Conservation (phyloP, 2,888 invertebrate genomes). For the Rhingia rostrata region DNA sequence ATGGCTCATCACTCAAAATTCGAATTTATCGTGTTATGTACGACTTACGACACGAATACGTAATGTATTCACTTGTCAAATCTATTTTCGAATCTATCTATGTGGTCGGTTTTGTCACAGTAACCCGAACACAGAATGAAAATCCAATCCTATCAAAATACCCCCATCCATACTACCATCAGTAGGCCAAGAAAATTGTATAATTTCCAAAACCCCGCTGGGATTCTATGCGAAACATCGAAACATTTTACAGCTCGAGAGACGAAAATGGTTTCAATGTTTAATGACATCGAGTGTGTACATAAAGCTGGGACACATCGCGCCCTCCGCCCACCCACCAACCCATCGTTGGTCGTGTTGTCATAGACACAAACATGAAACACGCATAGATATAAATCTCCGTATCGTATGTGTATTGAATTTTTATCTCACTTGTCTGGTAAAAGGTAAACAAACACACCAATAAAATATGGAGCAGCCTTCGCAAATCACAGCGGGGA, state of each 20-base stretch:
- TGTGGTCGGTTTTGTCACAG: background rate
- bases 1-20: constrained; percentile 28
- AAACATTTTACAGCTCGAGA: constrained; percentile 23
- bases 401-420: constrained; percentile 36
- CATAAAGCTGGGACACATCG: background rate
- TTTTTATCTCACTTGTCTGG: constrained; percentile 42
- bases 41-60: too few relatives aligned
- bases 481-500: constrained; percentile 52
- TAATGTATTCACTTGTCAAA: background rate
- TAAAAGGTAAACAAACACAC: constrained; percentile 50
- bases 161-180: background rate
- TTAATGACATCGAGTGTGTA: constrained; percentile 34
- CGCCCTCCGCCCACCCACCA: background rate
- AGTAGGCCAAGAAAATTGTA: constrained; percentile 27
- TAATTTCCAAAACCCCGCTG: constrained; percentile 31
- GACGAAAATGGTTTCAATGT: constrained; percentile 43
- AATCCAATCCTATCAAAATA: background rate
- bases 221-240: constrained; percentile 26
- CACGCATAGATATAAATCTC: constrained; percentile 37
- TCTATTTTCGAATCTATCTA: background rate
- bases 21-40: background rate
- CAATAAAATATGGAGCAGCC: constrained; percentile 56
- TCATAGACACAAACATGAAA: constrained; percentile 44
- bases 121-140: constrained; percentile 12
- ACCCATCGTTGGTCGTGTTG: constrained; percentile 18